Evolutionary conservation across 30 jellyfish, hydroid and myxozoan species (phyloP), one percentile per base, ranked within the genome.

Genomic region (Clytia hemisphaerica): DNA sequence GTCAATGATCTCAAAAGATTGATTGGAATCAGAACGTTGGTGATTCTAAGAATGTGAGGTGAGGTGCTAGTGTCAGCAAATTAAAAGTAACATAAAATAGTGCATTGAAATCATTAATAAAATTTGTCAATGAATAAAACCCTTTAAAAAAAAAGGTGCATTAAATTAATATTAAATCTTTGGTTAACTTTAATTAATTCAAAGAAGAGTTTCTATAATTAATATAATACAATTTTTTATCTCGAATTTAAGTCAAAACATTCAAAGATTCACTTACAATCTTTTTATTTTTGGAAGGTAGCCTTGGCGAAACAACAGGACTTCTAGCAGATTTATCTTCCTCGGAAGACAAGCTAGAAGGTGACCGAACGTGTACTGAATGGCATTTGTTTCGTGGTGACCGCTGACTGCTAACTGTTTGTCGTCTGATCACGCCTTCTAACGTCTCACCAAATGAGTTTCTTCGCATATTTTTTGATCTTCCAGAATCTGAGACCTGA

Each of bases 401-500:
- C 30, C 91, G 54, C 59, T 46, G 46, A 19, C 83, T 72, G 64
- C 86, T 59, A 1, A 14, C n/a, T 42, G 60, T 37, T 45, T 67
- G 75, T 24, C 77, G 28, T 9, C 81, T 75, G 15, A 69, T 47
- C 22, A 69, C 71, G 16, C 77, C 91, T 12, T 80, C 95, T 4
- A 73, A 57, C 55, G 83, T 24, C 31, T 76, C 94, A 81, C 82
- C 98, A 68, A 89, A 50, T 40, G 98, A 89, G 38, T 84, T 53
- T 62, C 98, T 67, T 78, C 98, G 80, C 1, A 75, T n/a, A n/a
- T n/a, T n/a, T n/a, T 18, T 58, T 58, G 71, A 34, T 15, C 30
- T 58, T 2, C 45, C 71, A 58, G 3, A 18, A 18, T 19, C 71
- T 22, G 25, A 38, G 30, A 58, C 40, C 71, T 58, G 2, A 58